phyloP scores from a whole-genome alignment of 2,888 invertebrate genomes.

The Ichneumoninae sp. region DNA sequence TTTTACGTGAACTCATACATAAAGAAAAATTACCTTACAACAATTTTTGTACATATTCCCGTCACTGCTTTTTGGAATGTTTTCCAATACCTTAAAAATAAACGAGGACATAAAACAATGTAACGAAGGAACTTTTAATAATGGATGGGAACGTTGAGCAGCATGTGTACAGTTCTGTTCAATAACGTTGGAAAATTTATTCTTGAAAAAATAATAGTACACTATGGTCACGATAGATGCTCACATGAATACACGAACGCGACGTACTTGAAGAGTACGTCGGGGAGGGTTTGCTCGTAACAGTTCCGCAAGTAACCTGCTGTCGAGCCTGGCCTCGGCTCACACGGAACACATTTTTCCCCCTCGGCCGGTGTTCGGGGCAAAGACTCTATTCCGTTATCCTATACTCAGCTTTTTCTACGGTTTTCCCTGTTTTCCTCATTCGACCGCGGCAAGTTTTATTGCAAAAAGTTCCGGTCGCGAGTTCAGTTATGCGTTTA shows the following conservation, averaged over 20 bases:
- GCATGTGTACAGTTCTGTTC: not conserved
- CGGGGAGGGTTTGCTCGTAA: slow-evolving; percentile 55
- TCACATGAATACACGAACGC: slow-evolving; percentile 22
- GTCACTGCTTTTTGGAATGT: not conserved
- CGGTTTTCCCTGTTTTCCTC: slow-evolving; percentile 19
- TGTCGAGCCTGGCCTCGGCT: slow-evolving; percentile 38
- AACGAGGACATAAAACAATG: not conserved
- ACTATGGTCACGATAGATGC: slow-evolving; percentile 6
- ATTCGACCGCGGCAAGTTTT: slow-evolving; percentile 30
- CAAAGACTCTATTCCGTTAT: slow-evolving; percentile 35
- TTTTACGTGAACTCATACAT: too few species aligned
- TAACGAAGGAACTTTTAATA: not conserved
- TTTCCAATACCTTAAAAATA: not conserved
- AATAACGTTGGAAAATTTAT: slow-evolving; percentile 6
- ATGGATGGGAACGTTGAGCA: not conserved
- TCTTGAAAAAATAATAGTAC: slow-evolving; percentile 32
- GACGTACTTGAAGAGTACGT: slow-evolving; percentile 23
- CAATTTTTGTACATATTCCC: not conserved
- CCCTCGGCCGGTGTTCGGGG: slow-evolving; percentile 1
- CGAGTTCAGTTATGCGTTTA: slow-evolving; percentile 17
- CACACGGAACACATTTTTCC: slow-evolving; percentile 58
- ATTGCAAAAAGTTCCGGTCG: slow-evolving; percentile 14
- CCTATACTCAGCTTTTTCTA: slow-evolving; percentile 14
- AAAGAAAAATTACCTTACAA: too few species aligned
- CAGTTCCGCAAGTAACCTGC: slow-evolving; percentile 56